A percentile compares a stretch with the other conserved stretches of the same genome.
phyloP scores from a whole-genome alignment of 2,797 vertebrate species.

The Poeciliopsis presidionis region DNA sequence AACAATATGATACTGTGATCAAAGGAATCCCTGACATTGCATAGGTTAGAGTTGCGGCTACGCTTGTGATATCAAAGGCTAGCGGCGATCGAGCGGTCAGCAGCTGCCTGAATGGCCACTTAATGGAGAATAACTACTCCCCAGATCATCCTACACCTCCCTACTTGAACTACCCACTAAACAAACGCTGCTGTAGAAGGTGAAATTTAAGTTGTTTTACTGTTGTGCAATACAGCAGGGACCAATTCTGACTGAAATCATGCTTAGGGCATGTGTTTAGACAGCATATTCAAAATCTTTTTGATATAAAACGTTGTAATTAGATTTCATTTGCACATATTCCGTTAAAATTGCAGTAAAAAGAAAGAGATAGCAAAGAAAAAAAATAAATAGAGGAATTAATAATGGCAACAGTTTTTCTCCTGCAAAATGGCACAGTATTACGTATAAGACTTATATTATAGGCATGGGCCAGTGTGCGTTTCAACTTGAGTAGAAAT shows the following conservation, averaged over 20 bases:
- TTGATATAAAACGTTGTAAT: constrained; percentile 33
- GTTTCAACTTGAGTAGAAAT: neutral
- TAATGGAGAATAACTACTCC: constrained; percentile 43
- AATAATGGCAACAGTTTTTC: neutral
- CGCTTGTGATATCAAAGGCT: constrained; percentile 65
- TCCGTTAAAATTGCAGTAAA: constrained; percentile 57
- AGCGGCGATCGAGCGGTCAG: constrained; percentile 48
- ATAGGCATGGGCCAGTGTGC: neutral
- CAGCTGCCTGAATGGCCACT: constrained; percentile 64
- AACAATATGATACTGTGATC: constrained; percentile 79
- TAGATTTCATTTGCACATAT: constrained; percentile 62
- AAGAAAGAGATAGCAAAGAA: constrained; percentile 48
- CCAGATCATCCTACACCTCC: constrained; percentile 42
- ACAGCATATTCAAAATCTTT: constrained; percentile 24
- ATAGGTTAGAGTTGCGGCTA: constrained; percentile 63
- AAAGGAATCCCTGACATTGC: constrained; percentile 75
- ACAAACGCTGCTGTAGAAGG: constrained; percentile 59
- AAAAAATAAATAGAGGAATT: constrained; percentile 36
- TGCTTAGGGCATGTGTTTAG: constrained; percentile 69
- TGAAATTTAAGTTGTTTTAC: constrained; percentile 69
- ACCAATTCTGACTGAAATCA: constrained; percentile 81
- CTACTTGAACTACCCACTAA: constrained; percentile 64
- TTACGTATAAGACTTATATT: neutral
- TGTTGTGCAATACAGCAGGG: constrained; percentile 78
- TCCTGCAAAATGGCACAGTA: neutral